Evolutionary conservation across 1,140 invertebrate genomes (phyloP).

Genomic region (Rhopalosiphum maidis): DNA sequence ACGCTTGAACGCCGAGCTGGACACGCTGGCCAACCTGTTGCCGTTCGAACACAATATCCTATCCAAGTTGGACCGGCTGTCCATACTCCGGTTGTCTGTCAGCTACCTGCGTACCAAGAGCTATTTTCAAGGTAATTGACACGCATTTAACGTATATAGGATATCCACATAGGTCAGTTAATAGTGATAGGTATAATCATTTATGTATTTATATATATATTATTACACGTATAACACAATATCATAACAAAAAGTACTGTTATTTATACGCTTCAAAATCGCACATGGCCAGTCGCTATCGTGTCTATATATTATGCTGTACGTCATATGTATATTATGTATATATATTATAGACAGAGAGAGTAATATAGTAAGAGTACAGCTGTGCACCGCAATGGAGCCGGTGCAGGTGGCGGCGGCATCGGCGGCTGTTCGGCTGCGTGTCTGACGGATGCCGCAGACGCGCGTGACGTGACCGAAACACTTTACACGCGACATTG

Average conservation of each 20-base stretch:
- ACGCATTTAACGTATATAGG: not conserved
- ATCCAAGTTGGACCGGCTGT: constrained; percentile 96
- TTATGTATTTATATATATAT: not conserved
- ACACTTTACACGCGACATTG: constrained; percentile 56
- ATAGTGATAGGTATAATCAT: not conserved
- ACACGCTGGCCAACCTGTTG: constrained; percentile 94
- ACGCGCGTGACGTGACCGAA: constrained; percentile 55
- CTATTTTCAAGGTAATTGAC: constrained; percentile 93
- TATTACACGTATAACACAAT: not conserved
- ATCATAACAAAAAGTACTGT: not conserved
- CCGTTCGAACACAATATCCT: constrained; percentile 99
- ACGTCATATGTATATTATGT: not conserved
- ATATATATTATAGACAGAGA: not conserved
- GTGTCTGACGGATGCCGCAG: constrained; percentile 57
- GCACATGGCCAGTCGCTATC: not conserved
- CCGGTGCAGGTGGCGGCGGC: not conserved
- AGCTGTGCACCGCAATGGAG: too few species aligned
- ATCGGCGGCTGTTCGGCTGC: constrained; percentile 34
- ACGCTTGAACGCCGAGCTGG: constrained; percentile 95
- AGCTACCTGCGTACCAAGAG: constrained; percentile 98
- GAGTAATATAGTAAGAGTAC: not conserved
- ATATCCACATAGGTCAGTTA: not conserved
- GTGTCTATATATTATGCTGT: not conserved
- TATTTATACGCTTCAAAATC: not conserved
- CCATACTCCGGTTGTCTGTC: constrained; percentile 95